Evolutionary conservation across 2,888 invertebrate species (phyloP).

Genomic region (Ennomos erosarius): DNA sequence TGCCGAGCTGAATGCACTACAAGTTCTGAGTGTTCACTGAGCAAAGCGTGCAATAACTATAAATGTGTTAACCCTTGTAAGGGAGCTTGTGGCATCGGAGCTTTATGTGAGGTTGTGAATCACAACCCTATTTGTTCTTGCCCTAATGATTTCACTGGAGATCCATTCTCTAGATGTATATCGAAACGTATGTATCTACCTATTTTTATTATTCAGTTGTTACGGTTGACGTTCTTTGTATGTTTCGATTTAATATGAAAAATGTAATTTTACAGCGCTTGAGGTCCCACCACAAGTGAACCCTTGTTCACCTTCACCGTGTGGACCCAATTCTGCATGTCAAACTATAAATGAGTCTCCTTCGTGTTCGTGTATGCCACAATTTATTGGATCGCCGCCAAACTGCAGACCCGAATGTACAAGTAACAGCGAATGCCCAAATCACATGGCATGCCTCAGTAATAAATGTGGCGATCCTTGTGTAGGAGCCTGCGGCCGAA

Average conservation of each 20-base stretch:
- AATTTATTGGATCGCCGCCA: slow-evolving; percentile 88
- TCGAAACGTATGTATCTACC: slow-evolving; percentile 83
- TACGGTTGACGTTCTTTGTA: not conserved
- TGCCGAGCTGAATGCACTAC: slow-evolving; percentile 92
- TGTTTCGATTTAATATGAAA: not conserved
- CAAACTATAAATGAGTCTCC: slow-evolving; percentile 86
- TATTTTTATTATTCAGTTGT: not conserved
- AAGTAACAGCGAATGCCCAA: slow-evolving; percentile 89
- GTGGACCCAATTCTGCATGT: slow-evolving; percentile 88
- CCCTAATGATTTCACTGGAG: slow-evolving; percentile 87
- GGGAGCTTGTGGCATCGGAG: slow-evolving; percentile 90
- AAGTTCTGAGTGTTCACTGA: slow-evolving; percentile 91
- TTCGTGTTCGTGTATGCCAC: slow-evolving; percentile 88
- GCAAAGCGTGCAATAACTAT: slow-evolving; percentile 91
- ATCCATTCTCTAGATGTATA: slow-evolving; percentile 90
- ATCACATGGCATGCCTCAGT: slow-evolving; percentile 88
- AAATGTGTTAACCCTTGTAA: slow-evolving; percentile 92
- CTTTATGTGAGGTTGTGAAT: slow-evolving; percentile 90
- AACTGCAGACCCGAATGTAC: slow-evolving; percentile 91
- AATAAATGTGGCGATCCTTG: slow-evolving; percentile 91
- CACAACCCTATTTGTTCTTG: slow-evolving; percentile 93
- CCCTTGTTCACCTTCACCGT: slow-evolving; percentile 89
- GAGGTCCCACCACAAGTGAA: slow-evolving; percentile 72
- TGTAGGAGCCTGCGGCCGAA: slow-evolving; percentile 88
- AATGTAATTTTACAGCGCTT: slow-evolving; percentile 53